Conservation (phyloP, 1,140 invertebrate genomes). For the Diuraphis noxia region DNA sequence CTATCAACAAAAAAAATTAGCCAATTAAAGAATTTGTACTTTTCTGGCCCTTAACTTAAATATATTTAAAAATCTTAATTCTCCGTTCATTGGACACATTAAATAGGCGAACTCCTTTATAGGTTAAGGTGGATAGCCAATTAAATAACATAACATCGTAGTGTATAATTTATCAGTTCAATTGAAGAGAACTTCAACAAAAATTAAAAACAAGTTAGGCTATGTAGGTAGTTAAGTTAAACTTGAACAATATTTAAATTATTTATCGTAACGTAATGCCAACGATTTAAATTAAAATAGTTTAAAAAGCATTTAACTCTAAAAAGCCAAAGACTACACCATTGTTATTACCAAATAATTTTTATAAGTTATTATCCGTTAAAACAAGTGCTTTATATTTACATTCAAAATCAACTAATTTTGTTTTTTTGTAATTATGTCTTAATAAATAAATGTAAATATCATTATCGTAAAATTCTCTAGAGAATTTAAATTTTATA, state of each 20-base stretch:
- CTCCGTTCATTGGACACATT: too few species aligned
- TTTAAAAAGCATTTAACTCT: neutral
- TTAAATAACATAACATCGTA: neutral
- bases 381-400: neutral
- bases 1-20: too few species aligned
- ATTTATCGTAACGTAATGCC: neutral
- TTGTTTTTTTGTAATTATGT: neutral
- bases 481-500: neutral
- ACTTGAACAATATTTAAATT: neutral
- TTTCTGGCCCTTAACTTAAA: too few species aligned
- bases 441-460: neutral
- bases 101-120: too few species aligned
- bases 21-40: too few species aligned
- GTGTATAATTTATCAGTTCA: neutral
- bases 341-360: neutral
- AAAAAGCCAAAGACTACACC: neutral
- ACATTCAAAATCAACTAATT: neutral
- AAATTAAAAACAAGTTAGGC: neutral
- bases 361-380: neutral
- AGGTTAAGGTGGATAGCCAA: too few species aligned
- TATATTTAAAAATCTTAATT: too few species aligned
- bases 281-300: neutral
- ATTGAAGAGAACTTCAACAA: neutral
- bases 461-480: neutral
- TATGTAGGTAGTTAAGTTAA: neutral